Percentiles rank a stretch among this genome's conserved stretches.
These are phyloP conservation scores for Scolopax mira DNA, from an alignment of 2,113 vertebrate species.

Conservation along the genomic window DNA sequence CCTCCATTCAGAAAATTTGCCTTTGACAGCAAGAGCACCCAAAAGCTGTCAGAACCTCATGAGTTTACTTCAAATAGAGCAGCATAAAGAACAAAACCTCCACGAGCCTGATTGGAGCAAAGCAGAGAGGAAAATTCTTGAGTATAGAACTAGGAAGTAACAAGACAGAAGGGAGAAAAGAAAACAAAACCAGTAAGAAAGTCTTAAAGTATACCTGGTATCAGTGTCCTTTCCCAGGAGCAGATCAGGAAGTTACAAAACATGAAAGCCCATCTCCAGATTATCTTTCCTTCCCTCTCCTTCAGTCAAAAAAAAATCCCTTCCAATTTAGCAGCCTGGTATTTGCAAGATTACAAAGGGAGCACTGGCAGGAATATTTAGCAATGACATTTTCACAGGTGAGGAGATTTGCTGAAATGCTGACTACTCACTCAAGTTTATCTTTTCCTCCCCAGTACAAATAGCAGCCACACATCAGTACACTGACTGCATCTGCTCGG, in stretches of 20 bases:
- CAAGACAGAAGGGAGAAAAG: rapidly evolving
- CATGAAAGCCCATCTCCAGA: neutral
- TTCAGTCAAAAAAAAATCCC: neutral
- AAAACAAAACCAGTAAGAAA: neutral
- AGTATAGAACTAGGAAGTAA: neutral
- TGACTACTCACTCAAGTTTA: neutral
- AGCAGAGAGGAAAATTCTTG: neutral
- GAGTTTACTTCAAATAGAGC: neutral
- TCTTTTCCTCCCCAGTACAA: neutral
- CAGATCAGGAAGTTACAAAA: neutral
- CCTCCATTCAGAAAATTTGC: neutral
- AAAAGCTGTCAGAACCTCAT: neutral
- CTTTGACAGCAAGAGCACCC: neutral
- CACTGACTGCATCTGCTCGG: neutral
- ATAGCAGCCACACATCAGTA: neutral
- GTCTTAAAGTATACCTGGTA: neutral
- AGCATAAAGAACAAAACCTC: neutral
- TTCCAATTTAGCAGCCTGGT: neutral
- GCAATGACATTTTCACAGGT: conserved; percentile 16
- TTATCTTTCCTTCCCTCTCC: neutral
- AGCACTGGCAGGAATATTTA: neutral
- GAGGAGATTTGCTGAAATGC: neutral
- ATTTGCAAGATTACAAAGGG: neutral
- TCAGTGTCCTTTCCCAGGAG: neutral
- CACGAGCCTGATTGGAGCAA: neutral